phyloP scores from a whole-genome alignment of 2,113 vertebrate genomes.

The Festucalex cinctus region DNA sequence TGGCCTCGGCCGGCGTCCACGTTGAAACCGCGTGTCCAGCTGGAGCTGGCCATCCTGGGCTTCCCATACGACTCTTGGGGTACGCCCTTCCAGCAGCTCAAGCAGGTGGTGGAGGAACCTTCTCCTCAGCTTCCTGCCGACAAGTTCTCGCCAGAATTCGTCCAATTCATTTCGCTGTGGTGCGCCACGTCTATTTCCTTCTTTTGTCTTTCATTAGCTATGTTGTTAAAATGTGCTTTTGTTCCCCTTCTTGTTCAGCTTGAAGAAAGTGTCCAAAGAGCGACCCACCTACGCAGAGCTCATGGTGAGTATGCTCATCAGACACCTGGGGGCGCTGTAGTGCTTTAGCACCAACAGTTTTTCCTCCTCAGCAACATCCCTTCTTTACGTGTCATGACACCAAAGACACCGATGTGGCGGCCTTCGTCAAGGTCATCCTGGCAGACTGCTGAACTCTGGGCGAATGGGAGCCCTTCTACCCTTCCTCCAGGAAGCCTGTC shows the following conservation, averaged over 20 bases:
- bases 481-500: too few species aligned
- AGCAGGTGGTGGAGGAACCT: constrained; percentile 95
- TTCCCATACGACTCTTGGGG: constrained; percentile 97
- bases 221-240: neutral
- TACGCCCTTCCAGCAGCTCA: constrained; percentile 97
- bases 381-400: constrained; percentile 93
- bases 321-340: constrained; percentile 40
- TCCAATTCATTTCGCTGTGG: constrained; percentile 97
- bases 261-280: constrained; percentile 98
- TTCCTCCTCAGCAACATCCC: constrained; percentile 81
- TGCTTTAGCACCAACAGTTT: neutral
- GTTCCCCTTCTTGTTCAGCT: constrained; percentile 69
- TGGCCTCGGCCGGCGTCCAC: neutral
- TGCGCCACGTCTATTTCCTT: constrained; percentile 47
- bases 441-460: constrained; percentile 72
- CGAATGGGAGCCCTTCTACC: too few species aligned
- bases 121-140: constrained; percentile 89
- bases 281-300: constrained; percentile 93
- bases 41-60: constrained; percentile 92
- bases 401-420: constrained; percentile 95
- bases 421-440: constrained; percentile 91
- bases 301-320: constrained; percentile 80
- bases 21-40: constrained; percentile 61
- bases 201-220: too few species aligned
- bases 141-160: constrained; percentile 89